These are phyloP conservation scores for Caenorhabditis japonica DNA, from an alignment of 2,888 invertebrate species.

Conservation along the genomic window DNA sequence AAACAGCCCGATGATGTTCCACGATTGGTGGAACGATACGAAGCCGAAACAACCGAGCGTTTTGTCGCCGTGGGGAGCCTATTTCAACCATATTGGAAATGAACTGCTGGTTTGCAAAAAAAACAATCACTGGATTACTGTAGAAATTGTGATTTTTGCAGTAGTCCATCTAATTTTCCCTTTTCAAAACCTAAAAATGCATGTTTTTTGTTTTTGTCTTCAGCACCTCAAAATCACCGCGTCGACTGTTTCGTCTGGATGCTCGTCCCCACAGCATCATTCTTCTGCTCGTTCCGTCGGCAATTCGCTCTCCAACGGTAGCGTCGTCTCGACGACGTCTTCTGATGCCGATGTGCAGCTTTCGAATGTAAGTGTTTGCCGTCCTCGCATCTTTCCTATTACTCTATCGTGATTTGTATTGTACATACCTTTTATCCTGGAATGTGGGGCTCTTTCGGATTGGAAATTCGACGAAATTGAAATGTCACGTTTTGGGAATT, in stretches of 20 bases:
- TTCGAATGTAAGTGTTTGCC: conserved; percentile 59
- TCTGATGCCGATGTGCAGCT: conserved; percentile 59
- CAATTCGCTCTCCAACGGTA: conserved; percentile 64
- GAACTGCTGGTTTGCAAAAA: conserved; percentile 65
- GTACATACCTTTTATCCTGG: conserved; percentile 1
- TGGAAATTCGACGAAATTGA: too few species aligned
- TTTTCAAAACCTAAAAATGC: too few species aligned
- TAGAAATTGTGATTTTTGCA: too few species aligned
- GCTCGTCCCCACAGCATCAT: conserved; percentile 45
- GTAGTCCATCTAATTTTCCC: too few species aligned
- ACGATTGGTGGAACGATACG: conserved; percentile 59
- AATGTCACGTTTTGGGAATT: too few species aligned
- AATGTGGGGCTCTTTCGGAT: too few species aligned
- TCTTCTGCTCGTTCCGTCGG: conserved; percentile 52
- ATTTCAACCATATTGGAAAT: conserved; percentile 74
- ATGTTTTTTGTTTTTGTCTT: too few species aligned
- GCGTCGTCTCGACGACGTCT: conserved; percentile 60
- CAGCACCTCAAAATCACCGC: conserved; percentile 54
- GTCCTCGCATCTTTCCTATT: neutral
- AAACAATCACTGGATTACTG: too few species aligned
- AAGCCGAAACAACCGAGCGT: conserved; percentile 62
- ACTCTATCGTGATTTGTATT: too few species aligned
- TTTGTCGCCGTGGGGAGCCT: conserved; percentile 74
- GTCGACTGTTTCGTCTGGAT: conserved; percentile 46
- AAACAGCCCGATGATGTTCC: conserved; percentile 50